A percentile compares a stretch with the other conserved stretches of the same genome.
Evolutionary conservation across 2,113 vertebrate species (phyloP).

Genomic region (Bolborhynchus lineola): DNA sequence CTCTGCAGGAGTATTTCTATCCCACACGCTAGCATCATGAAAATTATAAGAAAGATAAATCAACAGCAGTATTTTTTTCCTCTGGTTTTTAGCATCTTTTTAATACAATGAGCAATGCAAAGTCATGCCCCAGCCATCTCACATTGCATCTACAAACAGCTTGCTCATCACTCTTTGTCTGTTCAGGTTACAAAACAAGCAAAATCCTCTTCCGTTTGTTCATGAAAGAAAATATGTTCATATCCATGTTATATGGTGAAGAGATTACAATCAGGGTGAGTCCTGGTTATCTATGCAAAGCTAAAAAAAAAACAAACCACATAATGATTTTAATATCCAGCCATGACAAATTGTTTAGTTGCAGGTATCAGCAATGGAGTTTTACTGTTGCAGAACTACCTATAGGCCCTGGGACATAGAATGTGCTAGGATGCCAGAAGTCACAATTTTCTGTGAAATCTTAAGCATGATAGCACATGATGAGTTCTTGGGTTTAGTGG

Average conservation of each 20-base stretch:
- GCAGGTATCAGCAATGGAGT: not conserved
- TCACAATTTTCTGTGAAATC: not conserved
- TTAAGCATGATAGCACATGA: not conserved
- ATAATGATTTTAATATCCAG: not conserved
- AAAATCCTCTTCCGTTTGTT: not conserved
- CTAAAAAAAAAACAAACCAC: accelerated
- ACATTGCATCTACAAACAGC: not conserved
- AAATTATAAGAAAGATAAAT: not conserved
- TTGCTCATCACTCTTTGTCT: not conserved
- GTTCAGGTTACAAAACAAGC: not conserved
- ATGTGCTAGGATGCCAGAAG: not conserved
- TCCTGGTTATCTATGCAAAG: not conserved
- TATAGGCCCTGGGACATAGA: not conserved
- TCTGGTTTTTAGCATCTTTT: not conserved
- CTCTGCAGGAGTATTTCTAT: not conserved
- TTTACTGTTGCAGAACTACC: not conserved
- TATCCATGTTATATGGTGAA: not conserved
- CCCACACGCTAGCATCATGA: not conserved
- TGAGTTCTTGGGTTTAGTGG: not conserved
- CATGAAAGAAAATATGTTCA: not conserved
- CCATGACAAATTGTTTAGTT: not conserved
- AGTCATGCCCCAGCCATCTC: not conserved
- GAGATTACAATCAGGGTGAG: not conserved
- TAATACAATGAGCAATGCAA: not conserved
- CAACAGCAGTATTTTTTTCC: not conserved